Evolutionary conservation across 2,113 vertebrate genomes (phyloP).

Genomic region (Nycticryphes semicollaris): DNA sequence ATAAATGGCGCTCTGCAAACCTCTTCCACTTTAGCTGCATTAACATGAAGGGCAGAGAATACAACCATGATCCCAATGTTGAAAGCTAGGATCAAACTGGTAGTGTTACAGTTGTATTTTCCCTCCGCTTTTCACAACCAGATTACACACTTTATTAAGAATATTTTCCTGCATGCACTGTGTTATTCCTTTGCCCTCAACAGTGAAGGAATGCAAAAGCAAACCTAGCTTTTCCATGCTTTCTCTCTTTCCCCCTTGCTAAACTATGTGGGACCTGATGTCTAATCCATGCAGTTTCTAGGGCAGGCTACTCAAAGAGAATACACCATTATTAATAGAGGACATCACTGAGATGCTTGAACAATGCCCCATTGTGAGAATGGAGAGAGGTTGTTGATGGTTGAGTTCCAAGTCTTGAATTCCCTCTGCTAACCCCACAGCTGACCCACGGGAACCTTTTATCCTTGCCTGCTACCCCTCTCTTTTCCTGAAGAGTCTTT

Average conservation of each 20-base stretch:
- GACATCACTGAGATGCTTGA: background rate
- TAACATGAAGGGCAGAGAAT: background rate
- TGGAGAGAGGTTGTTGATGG: background rate
- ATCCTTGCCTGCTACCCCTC: background rate
- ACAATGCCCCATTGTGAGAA: slow-evolving; percentile 31
- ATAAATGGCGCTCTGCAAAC: background rate
- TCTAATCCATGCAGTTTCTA: background rate
- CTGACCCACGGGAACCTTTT: slow-evolving; percentile 23
- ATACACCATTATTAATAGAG: slow-evolving; percentile 42
- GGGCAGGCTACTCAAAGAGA: slow-evolving; percentile 4
- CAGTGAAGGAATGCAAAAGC: background rate
- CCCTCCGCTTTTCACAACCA: background rate
- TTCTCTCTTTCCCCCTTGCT: background rate
- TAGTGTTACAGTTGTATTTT: background rate
- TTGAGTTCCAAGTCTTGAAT: background rate
- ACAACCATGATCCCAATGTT: background rate
- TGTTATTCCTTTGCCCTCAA: background rate
- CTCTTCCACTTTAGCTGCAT: background rate
- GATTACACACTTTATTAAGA: slow-evolving; percentile 3
- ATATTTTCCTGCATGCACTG: slow-evolving; percentile 4
- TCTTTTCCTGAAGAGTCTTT: slow-evolving; percentile 4
- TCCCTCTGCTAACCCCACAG: slow-evolving; percentile 4
- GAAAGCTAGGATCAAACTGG: slow-evolving; percentile 2
- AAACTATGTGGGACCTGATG: background rate
- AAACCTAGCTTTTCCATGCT: background rate